Conservation (phyloP, 2,888 invertebrate genomes). For the Lydus trimaculatus region DNA sequence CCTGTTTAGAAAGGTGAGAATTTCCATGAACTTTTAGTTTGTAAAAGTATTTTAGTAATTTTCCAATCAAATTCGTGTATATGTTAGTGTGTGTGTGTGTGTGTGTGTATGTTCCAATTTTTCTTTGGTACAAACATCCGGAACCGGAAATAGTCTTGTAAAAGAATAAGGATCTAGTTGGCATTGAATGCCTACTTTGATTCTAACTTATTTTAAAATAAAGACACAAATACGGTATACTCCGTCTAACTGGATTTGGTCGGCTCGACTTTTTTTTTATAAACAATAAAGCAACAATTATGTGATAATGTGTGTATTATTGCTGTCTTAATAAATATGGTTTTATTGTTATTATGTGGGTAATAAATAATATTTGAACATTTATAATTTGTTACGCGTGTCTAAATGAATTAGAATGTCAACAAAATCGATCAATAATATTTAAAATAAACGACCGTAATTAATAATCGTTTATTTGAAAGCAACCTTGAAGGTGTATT, state of each 20-base stretch:
- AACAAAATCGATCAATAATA: not conserved
- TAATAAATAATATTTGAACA: too few relatives aligned
- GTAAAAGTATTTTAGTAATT: not conserved
- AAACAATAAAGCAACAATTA: too few relatives aligned
- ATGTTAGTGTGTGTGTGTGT: not conserved
- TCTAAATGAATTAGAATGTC: too few relatives aligned
- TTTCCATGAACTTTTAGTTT: conserved; percentile 2
- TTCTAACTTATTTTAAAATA: not conserved
- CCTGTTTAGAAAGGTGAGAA: conserved; percentile 50
- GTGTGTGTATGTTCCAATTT: not conserved
- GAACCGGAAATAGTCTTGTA: not conserved
- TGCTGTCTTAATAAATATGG: too few relatives aligned
- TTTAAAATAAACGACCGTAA: not conserved
- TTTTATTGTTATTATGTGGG: too few relatives aligned
- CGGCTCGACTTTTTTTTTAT: too few relatives aligned
- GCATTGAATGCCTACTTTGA: conserved; percentile 13
- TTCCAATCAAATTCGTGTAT: not conserved
- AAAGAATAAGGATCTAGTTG: conserved; percentile 6
- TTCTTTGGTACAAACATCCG: not conserved
- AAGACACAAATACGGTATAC: too few relatives aligned
- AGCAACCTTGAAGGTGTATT: not conserved
- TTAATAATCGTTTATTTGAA: not conserved
- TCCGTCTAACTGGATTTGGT: too few relatives aligned
- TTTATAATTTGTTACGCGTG: too few relatives aligned
- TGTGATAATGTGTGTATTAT: too few relatives aligned